A percentile compares a stretch with the other conserved stretches of the same genome.
These are phyloP conservation scores for Amazona vittata DNA, from an alignment of 2,113 vertebrate species.

Conservation along the genomic window DNA sequence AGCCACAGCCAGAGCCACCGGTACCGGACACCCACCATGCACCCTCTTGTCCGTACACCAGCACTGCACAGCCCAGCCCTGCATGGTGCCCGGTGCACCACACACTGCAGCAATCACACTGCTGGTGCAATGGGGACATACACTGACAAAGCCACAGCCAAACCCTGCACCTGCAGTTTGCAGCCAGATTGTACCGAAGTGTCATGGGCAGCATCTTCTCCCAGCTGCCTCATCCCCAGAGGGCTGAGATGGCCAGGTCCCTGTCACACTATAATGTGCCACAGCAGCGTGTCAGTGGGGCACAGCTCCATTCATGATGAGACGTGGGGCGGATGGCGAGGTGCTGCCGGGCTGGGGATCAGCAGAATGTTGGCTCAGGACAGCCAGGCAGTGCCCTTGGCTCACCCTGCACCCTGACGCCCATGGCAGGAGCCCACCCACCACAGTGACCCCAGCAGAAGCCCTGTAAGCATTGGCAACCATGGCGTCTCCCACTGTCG, in stretches of 20 bases:
- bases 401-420: rapidly evolving
- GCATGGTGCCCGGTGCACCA: rapidly evolving
- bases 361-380: rapidly evolving
- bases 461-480: background rate
- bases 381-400: background rate
- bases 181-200: background rate
- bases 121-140: rapidly evolving
- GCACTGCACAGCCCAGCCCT: background rate
- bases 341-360: background rate
- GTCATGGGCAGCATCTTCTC: background rate
- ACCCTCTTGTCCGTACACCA: rapidly evolving
- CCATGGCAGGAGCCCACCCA: background rate
- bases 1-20: rapidly evolving
- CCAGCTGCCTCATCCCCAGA: rapidly evolving
- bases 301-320: background rate
- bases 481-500: conserved; percentile 21
- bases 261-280: rapidly evolving
- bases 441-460: background rate
- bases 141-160: background rate
- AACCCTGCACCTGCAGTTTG: rapidly evolving
- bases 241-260: background rate
- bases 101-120: rapidly evolving
- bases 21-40: background rate
- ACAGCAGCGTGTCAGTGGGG: rapidly evolving
- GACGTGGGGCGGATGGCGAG: background rate